Percentiles rank a stretch among this genome's conserved stretches.
Conservation (phyloP, 2,113 vertebrate species). For the Fulmarus glacialis region DNA sequence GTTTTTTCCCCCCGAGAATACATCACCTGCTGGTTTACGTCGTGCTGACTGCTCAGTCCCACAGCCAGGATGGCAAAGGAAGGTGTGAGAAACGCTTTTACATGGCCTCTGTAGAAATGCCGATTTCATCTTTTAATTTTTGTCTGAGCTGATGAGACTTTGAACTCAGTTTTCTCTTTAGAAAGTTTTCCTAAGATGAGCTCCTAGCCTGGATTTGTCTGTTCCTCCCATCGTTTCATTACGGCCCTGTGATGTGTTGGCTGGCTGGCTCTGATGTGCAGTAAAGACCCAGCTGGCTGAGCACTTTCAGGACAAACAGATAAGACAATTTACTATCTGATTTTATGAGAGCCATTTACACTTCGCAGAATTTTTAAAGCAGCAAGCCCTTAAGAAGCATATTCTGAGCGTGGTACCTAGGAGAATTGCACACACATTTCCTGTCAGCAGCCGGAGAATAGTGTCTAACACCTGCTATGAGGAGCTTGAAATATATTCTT, state of each 20-base stretch:
- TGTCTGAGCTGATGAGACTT: not conserved
- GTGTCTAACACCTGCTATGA: conserved; percentile 54
- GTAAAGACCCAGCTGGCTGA: conserved; percentile 15
- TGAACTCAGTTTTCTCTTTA: not conserved
- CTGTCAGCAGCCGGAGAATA: conserved; percentile 40
- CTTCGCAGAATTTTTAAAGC: conserved; percentile 34
- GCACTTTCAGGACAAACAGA: conserved; percentile 46
- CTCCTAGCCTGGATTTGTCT: not conserved
- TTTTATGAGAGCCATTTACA: conserved; percentile 48
- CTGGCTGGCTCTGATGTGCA: not conserved
- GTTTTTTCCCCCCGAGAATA: not conserved
- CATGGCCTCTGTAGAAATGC: not conserved
- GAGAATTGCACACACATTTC: conserved; percentile 55
- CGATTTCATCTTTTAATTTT: not conserved
- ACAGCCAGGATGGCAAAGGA: not conserved
- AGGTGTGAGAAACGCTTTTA: not conserved
- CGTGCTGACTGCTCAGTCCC: not conserved
- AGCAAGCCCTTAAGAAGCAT: not conserved
- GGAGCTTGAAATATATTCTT: conserved; percentile 55
- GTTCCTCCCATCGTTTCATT: not conserved
- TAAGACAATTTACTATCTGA: conserved; percentile 38
- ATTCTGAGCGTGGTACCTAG: not conserved
- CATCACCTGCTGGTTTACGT: not conserved
- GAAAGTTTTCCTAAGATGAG: not conserved
- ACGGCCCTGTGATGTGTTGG: not conserved